These are phyloP conservation scores for Anguilla pacifica DNA, from an alignment of 2,797 vertebrate genomes.

Conservation along the genomic window DNA sequence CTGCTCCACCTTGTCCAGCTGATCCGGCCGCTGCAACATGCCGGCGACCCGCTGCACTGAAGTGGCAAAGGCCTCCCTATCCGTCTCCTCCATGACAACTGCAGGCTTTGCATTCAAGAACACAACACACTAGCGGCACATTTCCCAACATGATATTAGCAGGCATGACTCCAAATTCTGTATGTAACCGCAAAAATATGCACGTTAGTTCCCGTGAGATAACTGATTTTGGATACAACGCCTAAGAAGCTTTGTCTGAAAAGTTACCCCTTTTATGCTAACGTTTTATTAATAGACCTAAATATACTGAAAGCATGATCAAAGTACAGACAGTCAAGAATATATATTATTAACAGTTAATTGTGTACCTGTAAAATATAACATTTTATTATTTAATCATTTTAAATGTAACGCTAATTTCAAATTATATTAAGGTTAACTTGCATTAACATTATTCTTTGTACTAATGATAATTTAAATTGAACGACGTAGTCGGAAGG, in stretches of 20 bases:
- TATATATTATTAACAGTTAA: background rate
- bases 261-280: background rate
- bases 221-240: slow-evolving; percentile 27
- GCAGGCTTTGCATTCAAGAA: background rate
- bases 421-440: background rate
- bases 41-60: slow-evolving; percentile 95
- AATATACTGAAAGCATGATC: background rate
- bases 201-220: background rate
- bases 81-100: slow-evolving; percentile 88
- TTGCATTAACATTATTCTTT: background rate
- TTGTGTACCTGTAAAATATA: background rate
- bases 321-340: background rate
- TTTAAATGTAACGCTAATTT: background rate
- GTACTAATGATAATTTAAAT: background rate
- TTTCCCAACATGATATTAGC: slow-evolving; percentile 3
- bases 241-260: background rate
- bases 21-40: slow-evolving; percentile 96
- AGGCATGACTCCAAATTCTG: background rate
- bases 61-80: slow-evolving; percentile 89
- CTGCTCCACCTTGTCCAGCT: slow-evolving; percentile 97
- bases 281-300: background rate
- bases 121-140: slow-evolving; percentile 7
- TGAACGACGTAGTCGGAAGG: background rate
- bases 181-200: slow-evolving; percentile 23
- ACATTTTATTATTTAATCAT: background rate